Percentiles rank a stretch among this genome's conserved stretches.
Evolutionary conservation across 2,888 invertebrate genomes (phyloP).

Genomic region (Chloromyia formosa): DNA sequence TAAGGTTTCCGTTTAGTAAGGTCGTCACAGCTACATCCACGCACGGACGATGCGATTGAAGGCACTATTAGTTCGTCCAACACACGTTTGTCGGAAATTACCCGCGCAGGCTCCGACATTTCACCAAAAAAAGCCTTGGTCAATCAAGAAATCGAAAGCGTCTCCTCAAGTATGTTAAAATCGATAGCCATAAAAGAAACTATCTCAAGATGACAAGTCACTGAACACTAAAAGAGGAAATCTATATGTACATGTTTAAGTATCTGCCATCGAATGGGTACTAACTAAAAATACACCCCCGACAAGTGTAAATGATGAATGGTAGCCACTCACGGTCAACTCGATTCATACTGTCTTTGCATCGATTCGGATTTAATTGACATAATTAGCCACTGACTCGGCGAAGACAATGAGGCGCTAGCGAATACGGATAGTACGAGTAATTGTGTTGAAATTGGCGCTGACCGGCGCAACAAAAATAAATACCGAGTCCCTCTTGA

Average conservation of each 20-base stretch:
- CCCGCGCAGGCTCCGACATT: too few species aligned
- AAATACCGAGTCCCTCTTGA: neutral
- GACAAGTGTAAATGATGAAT: neutral
- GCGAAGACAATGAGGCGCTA: neutral
- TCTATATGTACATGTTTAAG: neutral
- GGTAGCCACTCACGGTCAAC: neutral
- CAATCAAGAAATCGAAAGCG: too few species aligned
- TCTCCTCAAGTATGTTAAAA: neutral
- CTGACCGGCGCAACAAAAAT: conserved; percentile 1
- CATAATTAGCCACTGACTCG: conserved; percentile 14
- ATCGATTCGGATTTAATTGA: conserved; percentile 2
- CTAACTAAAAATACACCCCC: conserved; percentile 9
- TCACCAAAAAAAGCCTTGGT: too few species aligned
- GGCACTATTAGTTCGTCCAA: too few species aligned
- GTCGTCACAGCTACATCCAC: conserved; percentile 21
- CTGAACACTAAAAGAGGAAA: neutral
- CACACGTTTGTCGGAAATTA: too few species aligned
- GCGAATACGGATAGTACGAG: neutral
- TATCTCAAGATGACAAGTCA: too few species aligned
- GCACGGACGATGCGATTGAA: neutral
- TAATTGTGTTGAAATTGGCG: neutral
- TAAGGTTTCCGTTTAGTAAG: conserved; percentile 28
- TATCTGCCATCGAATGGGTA: conserved; percentile 11
- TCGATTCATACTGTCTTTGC: neutral
- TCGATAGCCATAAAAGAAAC: neutral